Percentiles rank a stretch among this genome's conserved stretches.
Conservation (phyloP, 2,888 invertebrate species). For the Lycocerus yunnanus region DNA sequence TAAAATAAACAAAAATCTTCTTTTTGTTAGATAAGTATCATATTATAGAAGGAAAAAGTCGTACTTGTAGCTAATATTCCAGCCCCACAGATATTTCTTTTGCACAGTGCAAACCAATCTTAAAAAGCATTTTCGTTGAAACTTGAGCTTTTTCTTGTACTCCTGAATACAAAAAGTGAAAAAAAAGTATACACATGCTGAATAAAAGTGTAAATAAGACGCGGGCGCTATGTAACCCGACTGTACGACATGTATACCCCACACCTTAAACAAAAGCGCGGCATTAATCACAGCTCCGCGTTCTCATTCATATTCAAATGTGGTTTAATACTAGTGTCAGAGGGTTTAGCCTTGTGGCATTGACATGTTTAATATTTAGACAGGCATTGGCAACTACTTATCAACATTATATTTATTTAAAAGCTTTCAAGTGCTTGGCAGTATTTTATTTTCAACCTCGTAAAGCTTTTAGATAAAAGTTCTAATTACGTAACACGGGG, state of each 20-base stretch:
- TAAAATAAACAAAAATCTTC: too few relatives aligned
- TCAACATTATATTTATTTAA: conserved; percentile 42
- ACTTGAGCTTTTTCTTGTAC: conserved; percentile 12
- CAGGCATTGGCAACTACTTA: conserved; percentile 42
- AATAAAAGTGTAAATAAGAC: conserved; percentile 33
- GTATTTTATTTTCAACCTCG: conserved; percentile 1
- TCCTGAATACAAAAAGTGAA: conserved; percentile 20
- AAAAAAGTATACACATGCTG: conserved; percentile 22
- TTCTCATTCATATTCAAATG: conserved; percentile 41
- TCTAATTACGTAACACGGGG: not conserved
- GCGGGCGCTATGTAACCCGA: conserved; percentile 41
- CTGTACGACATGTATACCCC: conserved; percentile 41
- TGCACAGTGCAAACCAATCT: not conserved
- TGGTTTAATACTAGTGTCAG: conserved; percentile 37
- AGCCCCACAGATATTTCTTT: not conserved
- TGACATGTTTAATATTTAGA: conserved; percentile 46
- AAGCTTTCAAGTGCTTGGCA: conserved; percentile 13
- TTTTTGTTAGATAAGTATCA: too few relatives aligned
- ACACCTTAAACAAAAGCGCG: conserved; percentile 44
- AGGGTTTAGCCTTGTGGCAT: conserved; percentile 40
- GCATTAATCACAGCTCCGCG: conserved; percentile 37
- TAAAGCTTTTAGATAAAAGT: not conserved
- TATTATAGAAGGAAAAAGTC: too few relatives aligned
- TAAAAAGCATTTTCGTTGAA: conserved; percentile 17
- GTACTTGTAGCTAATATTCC: conserved; percentile 8